Conservation (phyloP, 1,140 invertebrate species). For the Ceratosolen solmsi region DNA sequence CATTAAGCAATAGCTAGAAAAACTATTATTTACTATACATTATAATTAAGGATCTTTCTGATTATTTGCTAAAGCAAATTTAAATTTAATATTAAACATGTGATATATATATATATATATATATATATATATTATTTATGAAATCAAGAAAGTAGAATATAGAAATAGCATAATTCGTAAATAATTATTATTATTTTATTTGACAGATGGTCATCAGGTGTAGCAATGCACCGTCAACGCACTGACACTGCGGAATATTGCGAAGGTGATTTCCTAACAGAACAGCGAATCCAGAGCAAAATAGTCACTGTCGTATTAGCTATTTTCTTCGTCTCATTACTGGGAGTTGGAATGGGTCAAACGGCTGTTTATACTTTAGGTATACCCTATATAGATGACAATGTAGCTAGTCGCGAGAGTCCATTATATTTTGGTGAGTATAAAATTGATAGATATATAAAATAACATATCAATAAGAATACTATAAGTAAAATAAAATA, state of each 20-base stretch:
- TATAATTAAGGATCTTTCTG: no score
- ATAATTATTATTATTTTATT: background rate
- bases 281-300: conserved; percentile 80
- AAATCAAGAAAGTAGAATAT: no score
- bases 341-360: conserved; percentile 93
- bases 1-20: no score
- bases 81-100: no score
- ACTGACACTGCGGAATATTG: conserved; percentile 70
- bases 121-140: no score
- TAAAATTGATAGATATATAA: no score
- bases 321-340: conserved; percentile 89
- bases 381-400: conserved; percentile 95
- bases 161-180: no score
- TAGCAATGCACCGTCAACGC: conserved; percentile 53
- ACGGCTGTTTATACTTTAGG: conserved; percentile 94
- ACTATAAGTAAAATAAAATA: no score
- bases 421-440: conserved; percentile 92
- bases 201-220: conserved; percentile 56
- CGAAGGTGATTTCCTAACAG: conserved; percentile 75
- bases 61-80: no score
- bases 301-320: conserved; percentile 85
- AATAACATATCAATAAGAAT: no score
- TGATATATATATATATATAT: no score
- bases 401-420: conserved; percentile 91
- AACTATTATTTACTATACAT: no score